Evolutionary conservation across 2,113 vertebrate species (phyloP).

Genomic region (Sterrhoptilus dennistouni): DNA sequence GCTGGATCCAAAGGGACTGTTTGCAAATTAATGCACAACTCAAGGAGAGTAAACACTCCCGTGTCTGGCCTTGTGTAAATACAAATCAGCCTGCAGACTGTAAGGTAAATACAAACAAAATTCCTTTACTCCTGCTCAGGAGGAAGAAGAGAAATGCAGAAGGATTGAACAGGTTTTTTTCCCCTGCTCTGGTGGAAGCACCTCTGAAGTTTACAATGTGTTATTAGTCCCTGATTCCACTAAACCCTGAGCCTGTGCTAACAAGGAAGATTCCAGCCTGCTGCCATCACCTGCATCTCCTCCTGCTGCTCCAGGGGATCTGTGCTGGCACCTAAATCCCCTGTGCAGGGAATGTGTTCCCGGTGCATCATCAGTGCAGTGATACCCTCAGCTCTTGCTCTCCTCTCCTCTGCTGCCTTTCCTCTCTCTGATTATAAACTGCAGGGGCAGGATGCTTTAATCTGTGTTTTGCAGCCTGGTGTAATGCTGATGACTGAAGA

Average conservation of each 20-base stretch:
- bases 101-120: neutral
- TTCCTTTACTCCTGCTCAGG: neutral
- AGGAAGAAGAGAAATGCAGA: neutral
- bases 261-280: neutral
- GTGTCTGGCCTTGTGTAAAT: neutral
- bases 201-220: neutral
- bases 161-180: neutral
- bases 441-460: neutral
- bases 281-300: neutral
- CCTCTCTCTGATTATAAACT: neutral
- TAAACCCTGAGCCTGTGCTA: neutral
- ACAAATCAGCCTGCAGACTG: slow-evolving; percentile 2
- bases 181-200: accelerated
- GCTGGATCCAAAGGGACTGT: neutral
- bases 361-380: neutral
- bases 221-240: neutral
- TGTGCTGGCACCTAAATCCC: neutral
- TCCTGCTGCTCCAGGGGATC: neutral
- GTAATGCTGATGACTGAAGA: neutral
- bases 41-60: neutral
- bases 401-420: neutral
- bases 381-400: accelerated
- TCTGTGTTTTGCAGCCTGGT: neutral
- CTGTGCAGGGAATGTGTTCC: neutral
- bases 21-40: neutral